Conservation (phyloP, 2,797 vertebrate genomes). For the Hoplostethus mediterraneus region DNA sequence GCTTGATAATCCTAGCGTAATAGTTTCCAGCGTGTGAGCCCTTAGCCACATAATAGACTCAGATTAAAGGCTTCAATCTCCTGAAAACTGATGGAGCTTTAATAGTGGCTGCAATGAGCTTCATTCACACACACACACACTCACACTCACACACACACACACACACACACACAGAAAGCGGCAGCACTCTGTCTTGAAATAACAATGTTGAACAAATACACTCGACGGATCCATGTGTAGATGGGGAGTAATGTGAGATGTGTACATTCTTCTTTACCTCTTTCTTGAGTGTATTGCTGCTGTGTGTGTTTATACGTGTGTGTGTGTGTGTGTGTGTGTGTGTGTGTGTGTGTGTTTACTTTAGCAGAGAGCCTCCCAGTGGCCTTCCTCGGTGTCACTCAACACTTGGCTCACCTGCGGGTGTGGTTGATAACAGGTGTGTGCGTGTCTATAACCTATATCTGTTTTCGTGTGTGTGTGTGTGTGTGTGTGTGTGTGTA, state of each 20-base stretch:
- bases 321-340: conserved; percentile 5
- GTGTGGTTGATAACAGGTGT: conserved; percentile 64
- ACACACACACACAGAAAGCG: not conserved
- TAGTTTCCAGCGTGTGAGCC: conserved; percentile 72
- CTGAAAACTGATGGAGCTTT: conserved; percentile 51
- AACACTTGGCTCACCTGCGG: conserved; percentile 44
- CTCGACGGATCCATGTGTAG: conserved; percentile 12
- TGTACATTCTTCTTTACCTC: not conserved
- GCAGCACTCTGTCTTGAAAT: conserved; percentile 11
- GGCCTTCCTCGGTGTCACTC: conserved; percentile 50
- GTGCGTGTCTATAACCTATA: conserved; percentile 2
- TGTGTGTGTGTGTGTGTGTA: conserved; percentile 44
- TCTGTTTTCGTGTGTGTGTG: conserved; percentile 41
- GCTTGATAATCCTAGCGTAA: conserved; percentile 71
- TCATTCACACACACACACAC: conserved; percentile 59
- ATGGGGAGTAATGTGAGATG: not conserved
- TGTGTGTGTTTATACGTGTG: conserved; percentile 10
- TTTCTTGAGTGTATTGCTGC: conserved; percentile 8
- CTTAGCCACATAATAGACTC: conserved; percentile 65
- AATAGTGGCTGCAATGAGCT: conserved; percentile 58
- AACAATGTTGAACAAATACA: conserved; percentile 14
- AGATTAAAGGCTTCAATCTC: conserved; percentile 72
- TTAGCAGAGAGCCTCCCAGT: conserved; percentile 30
- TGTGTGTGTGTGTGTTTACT: conserved; percentile 24
- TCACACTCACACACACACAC: conserved; percentile 17